phyloP scores from a whole-genome alignment of 2,113 vertebrate species.

The Eleginops maclovinus region DNA sequence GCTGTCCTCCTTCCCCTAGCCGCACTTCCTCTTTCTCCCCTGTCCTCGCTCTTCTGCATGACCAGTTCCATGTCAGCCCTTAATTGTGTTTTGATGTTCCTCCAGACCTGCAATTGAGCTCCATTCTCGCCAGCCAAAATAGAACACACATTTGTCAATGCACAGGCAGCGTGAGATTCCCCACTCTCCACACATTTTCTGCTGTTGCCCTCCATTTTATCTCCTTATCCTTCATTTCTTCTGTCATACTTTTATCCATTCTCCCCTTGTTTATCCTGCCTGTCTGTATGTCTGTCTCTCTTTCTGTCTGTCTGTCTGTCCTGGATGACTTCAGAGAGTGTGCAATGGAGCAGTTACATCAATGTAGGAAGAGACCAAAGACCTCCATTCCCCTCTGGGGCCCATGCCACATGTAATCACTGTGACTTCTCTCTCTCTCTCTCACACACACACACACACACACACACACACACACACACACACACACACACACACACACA shows the following conservation, averaged over 20 bases:
- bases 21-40: conserved; percentile 61
- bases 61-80: conserved; percentile 87
- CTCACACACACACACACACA: conserved; percentile 34
- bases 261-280: not conserved
- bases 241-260: not conserved
- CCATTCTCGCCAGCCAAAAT: conserved; percentile 92
- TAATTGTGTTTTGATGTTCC: conserved; percentile 97
- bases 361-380: conserved; percentile 77
- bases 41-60: conserved; percentile 84
- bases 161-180: conserved; percentile 67
- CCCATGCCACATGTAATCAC: conserved; percentile 90
- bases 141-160: conserved; percentile 92
- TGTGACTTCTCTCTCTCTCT: too few relatives aligned
- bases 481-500: conserved; percentile 36
- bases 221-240: conserved; percentile 5
- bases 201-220: conserved; percentile 22
- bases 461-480: conserved; percentile 25
- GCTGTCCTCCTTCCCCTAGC: conserved; percentile 41
- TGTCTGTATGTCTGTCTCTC: conserved; percentile 14
- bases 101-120: conserved; percentile 88
- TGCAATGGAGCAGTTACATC: conserved; percentile 68
- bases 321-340: conserved; percentile 79
- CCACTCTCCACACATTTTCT: conserved; percentile 27
- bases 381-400: conserved; percentile 81
- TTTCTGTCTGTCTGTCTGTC: conserved; percentile 38